phyloP scores from a whole-genome alignment of 2,113 vertebrate genomes.

The Phaethornis superciliosus region DNA sequence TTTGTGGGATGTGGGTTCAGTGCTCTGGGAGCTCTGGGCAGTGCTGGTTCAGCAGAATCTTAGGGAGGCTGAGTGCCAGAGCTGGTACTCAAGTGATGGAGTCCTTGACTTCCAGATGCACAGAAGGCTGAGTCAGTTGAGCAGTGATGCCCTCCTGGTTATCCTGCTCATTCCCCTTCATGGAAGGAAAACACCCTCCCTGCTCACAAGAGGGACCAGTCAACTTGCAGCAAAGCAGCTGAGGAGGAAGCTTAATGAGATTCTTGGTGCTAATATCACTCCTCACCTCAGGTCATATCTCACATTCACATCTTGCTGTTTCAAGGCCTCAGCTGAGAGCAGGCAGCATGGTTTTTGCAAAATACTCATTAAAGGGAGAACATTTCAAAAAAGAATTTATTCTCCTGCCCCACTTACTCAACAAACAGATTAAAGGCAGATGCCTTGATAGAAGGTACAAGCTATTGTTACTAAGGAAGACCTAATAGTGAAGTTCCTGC shows the following conservation, averaged over 20 bases:
- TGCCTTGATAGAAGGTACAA: background rate
- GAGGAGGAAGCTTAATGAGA: background rate
- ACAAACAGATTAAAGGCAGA: background rate
- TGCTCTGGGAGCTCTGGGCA: background rate
- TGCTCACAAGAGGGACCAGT: background rate
- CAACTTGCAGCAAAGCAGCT: background rate
- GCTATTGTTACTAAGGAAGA: background rate
- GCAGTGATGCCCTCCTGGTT: fast-evolving
- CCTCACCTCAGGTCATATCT: background rate
- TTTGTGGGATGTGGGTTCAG: background rate
- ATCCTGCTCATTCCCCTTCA: background rate
- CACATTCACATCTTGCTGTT: background rate
- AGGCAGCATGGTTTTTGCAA: background rate
- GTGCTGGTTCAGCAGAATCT: background rate
- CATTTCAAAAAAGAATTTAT: background rate
- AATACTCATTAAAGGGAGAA: background rate
- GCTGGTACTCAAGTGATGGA: background rate
- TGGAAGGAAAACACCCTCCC: fast-evolving
- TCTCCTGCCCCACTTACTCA: background rate
- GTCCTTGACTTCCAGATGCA: background rate
- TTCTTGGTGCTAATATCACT: background rate
- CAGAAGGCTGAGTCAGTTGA: background rate
- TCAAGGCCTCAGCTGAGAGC: fast-evolving
- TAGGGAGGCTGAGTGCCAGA: background rate
- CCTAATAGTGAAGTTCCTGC: background rate